Percentiles rank a stretch among this genome's conserved stretches.
These are phyloP conservation scores for Xenus cinereus DNA, from an alignment of 2,113 vertebrate species.

Conservation along the genomic window DNA sequence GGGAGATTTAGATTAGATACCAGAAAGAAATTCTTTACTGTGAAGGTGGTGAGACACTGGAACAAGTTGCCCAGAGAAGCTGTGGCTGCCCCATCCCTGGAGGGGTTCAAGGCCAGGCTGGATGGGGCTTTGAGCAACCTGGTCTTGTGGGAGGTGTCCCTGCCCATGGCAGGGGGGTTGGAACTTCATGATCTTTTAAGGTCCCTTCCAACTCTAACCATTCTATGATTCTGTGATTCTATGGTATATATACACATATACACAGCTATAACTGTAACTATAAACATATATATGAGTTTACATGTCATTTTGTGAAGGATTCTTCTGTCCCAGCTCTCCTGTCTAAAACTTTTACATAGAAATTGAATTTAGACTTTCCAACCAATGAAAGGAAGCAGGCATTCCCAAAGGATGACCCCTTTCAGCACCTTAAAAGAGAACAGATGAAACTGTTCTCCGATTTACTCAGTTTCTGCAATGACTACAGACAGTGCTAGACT, in stretches of 20 bases:
- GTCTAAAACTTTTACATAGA: neutral
- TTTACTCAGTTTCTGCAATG: neutral
- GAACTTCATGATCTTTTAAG: too few species aligned
- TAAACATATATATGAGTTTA: neutral
- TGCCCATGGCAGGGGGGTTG: too few species aligned
- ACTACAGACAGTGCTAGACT: neutral
- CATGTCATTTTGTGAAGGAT: neutral
- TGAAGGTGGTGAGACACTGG: too few species aligned
- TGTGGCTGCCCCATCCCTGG: too few species aligned
- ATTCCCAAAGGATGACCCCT: neutral
- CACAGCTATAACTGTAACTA: neutral
- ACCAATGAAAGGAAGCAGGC: neutral
- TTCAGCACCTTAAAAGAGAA: neutral
- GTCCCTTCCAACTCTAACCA: too few species aligned
- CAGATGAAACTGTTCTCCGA: neutral
- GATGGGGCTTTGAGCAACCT: too few species aligned
- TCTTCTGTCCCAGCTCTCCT: neutral
- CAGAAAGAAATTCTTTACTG: too few species aligned
- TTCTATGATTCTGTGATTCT: too few species aligned
- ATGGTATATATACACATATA: neutral
- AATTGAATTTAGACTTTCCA: neutral
- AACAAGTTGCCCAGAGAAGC: too few species aligned
- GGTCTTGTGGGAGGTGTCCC: too few species aligned
- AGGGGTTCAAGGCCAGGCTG: too few species aligned
- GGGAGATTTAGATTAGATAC: too few species aligned